These are phyloP conservation scores for Blastomussa wellsi DNA, from an alignment of 92 coral and sea anemone species.

Conservation along the genomic window DNA sequence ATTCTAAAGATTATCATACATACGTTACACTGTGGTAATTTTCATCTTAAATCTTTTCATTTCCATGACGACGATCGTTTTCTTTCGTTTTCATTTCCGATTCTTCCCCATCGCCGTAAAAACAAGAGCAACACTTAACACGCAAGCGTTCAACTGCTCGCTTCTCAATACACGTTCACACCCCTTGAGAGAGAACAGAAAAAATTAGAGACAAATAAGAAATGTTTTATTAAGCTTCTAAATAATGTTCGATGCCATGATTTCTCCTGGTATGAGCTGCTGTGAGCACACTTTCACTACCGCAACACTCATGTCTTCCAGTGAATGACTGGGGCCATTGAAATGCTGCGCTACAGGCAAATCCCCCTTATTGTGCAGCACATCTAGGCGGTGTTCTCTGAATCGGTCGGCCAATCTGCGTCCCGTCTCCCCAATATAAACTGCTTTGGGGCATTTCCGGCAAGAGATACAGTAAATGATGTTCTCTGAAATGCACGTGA, in stretches of 20 bases:
- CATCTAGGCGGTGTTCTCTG: too few species aligned
- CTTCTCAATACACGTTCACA: conserved; percentile 2
- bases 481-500: too few species aligned
- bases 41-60: background rate
- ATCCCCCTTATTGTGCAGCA: too few species aligned
- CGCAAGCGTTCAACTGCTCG: background rate
- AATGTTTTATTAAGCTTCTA: background rate
- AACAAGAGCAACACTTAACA: background rate
- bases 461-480: too few species aligned
- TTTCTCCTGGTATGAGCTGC: conserved; percentile 95
- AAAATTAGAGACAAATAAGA: background rate
- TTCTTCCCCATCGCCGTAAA: background rate
- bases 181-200: too few species aligned
- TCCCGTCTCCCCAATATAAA: too few species aligned
- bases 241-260: conserved; percentile 67
- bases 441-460: too few species aligned
- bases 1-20: background rate
- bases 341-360: too few species aligned
- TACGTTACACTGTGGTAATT: conserved; percentile 5
- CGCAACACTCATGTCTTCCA: too few species aligned
- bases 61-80: background rate
- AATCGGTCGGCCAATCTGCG: too few species aligned
- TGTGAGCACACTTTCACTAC: conserved; percentile 99
- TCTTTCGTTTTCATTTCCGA: background rate
- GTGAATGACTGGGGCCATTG: too few species aligned